Evolutionary conservation across 1,140 invertebrate genomes (phyloP).

Genomic region (Sarcophaga peregrina): DNA sequence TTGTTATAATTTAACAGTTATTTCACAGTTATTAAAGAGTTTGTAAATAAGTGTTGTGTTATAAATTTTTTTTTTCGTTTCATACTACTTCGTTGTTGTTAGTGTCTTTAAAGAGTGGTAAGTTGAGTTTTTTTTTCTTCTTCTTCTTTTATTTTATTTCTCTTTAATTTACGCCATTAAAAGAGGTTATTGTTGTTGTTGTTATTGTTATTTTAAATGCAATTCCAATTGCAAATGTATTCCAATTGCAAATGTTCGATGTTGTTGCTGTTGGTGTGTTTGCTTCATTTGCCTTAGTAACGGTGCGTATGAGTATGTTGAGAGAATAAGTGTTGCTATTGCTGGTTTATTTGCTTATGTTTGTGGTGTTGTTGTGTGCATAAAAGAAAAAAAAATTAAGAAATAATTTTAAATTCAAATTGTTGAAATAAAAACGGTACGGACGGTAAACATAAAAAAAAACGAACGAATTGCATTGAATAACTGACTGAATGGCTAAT

Average conservation of each 20-base stretch:
- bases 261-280: background rate
- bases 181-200: background rate
- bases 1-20: too few species aligned
- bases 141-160: background rate
- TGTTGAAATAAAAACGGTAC: background rate
- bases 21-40: too few species aligned
- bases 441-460: slow-evolving; percentile 14
- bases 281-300: background rate
- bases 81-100: too few species aligned
- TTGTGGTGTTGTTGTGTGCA: background rate
- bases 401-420: background rate
- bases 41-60: too few species aligned
- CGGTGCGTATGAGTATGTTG: too few species aligned
- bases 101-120: too few species aligned
- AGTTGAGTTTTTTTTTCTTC: slow-evolving; percentile 8
- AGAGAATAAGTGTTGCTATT: too few species aligned
- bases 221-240: background rate
- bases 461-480: too few species aligned
- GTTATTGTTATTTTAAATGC: background rate
- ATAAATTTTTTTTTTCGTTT: too few species aligned
- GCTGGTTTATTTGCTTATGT: background rate
- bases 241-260: background rate
- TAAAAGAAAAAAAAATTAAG: background rate
- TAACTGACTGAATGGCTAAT: background rate
- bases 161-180: background rate